A percentile compares a stretch with the other conserved stretches of the same genome.
Evolutionary conservation across 53 echinoderm and acorn worm species (phyloP).

Genomic region (Mesocentrotus franciscanus): DNA sequence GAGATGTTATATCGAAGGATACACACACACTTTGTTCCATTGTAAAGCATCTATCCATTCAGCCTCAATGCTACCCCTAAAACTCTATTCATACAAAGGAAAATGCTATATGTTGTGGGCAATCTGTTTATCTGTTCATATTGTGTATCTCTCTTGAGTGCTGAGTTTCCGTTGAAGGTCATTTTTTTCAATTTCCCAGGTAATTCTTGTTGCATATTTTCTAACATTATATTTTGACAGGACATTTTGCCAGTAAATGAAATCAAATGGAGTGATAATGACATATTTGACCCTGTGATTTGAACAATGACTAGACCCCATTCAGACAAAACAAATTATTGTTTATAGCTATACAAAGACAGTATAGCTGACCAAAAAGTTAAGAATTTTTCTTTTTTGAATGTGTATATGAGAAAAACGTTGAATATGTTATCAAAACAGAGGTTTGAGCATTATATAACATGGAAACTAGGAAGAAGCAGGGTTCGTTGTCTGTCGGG

Average conservation of each 20-base stretch:
- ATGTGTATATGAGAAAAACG: no score
- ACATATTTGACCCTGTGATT: background rate
- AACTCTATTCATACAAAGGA: background rate
- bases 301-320: background rate
- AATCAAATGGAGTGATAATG: background rate
- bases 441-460: no score
- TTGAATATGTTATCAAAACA: no score
- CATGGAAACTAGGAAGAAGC: no score
- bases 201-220: background rate
- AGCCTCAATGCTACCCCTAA: background rate
- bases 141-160: background rate
- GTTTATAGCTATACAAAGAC: no score
- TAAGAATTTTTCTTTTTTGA: no score
- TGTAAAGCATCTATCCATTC: background rate
- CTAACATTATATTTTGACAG: constrained; percentile 21
- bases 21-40: background rate
- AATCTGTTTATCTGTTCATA: background rate
- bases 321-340: no score
- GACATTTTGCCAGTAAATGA: background rate
- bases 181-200: background rate
- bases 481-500: no score
- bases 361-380: no score
- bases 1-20: background rate
- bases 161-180: background rate
- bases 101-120: background rate